These are phyloP conservation scores for Promerops cafer DNA, from an alignment of 2,113 vertebrate species.

Conservation along the genomic window DNA sequence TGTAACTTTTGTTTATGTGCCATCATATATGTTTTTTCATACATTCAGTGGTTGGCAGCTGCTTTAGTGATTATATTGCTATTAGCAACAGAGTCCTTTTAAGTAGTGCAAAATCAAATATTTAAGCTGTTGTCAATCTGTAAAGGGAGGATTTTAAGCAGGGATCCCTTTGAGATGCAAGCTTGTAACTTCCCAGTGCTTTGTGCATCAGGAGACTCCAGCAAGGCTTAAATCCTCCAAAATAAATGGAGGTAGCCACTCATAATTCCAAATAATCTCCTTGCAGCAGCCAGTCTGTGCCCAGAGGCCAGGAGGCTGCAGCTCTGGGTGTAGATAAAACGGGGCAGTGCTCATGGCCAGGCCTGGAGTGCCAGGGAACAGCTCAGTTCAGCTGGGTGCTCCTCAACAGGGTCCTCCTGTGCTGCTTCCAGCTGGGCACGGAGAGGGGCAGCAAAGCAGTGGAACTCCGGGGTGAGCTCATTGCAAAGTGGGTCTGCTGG, in stretches of 20 bases:
- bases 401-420: accelerated
- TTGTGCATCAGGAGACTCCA: not conserved
- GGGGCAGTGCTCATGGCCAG: not conserved
- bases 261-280: not conserved
- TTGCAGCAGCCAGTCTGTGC: not conserved
- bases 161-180: not conserved
- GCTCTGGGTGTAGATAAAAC: not conserved
- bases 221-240: not conserved
- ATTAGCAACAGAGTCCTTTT: not conserved
- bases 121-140: not conserved
- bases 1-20: not conserved
- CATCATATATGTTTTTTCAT: not conserved
- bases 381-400: too few species aligned
- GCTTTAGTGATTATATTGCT: not conserved
- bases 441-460: not conserved
- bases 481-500: not conserved
- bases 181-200: not conserved
- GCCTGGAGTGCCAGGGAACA: not conserved
- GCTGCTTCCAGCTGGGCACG: accelerated
- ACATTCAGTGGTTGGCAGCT: not conserved
- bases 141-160: not conserved
- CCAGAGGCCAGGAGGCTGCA: accelerated
- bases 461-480: not conserved
- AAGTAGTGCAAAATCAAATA: not conserved
- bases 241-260: not conserved